Percentiles rank a stretch among this genome's conserved stretches.
These are phyloP conservation scores for Pseudorectes ferrugineus DNA, from an alignment of 2,113 vertebrate species.

Conservation along the genomic window DNA sequence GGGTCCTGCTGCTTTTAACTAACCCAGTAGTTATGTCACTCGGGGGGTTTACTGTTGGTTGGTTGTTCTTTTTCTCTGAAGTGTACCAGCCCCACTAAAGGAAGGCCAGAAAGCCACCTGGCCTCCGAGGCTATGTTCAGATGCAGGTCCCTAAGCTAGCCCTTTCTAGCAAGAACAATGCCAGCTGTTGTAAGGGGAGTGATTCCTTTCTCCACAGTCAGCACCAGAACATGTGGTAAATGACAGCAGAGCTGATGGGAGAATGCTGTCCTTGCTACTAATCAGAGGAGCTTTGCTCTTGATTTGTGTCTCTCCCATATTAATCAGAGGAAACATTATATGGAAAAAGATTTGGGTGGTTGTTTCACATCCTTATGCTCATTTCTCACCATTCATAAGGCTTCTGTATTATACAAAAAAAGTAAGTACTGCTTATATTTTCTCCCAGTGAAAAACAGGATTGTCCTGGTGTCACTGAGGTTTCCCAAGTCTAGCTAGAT, in stretches of 20 bases:
- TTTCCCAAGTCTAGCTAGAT: not conserved
- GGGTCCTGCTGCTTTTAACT: not conserved
- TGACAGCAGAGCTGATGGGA: not conserved
- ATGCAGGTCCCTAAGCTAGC: not conserved
- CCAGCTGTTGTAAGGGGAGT: not conserved
- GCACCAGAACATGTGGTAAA: rapidly evolving
- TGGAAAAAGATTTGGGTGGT: not conserved
- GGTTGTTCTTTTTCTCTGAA: too few species aligned
- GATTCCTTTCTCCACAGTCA: not conserved
- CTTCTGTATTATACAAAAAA: not conserved
- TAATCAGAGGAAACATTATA: not conserved
- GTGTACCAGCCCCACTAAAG: not conserved
- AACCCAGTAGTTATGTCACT: not conserved
- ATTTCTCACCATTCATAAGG: not conserved
- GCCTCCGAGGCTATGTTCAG: not conserved
- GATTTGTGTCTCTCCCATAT: not conserved
- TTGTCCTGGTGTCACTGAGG: not conserved
- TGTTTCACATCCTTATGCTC: not conserved
- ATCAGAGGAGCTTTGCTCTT: not conserved
- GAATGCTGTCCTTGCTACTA: not conserved
- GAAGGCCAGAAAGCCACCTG: not conserved
- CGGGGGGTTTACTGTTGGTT: too few species aligned
- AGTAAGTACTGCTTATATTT: not conserved
- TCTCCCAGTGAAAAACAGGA: not conserved
- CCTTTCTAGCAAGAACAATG: not conserved